Evolutionary conservation across 1,140 invertebrate genomes (phyloP), one percentile per base, ranked within the genome.

Genomic region (Tetragnatha versicolor): DNA sequence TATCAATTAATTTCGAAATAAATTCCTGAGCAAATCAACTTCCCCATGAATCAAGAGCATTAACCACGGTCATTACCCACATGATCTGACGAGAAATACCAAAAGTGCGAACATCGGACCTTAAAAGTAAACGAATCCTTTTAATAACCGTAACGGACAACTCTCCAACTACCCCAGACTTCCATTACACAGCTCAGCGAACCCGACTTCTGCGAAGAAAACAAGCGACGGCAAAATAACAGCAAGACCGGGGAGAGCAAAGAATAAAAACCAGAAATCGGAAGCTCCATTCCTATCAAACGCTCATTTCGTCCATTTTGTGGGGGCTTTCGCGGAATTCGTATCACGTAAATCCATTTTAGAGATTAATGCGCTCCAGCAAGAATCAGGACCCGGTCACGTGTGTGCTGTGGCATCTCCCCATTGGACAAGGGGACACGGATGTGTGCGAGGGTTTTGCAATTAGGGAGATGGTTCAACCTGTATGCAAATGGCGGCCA

Each of bases 291-390:
- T 42, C 25, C 14, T 58, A 49, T 72, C 45, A 72, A 72, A 72
- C 37, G 60, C 31, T 31, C 51, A 72, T 72, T 72, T 72, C 29
- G 51, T 39, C 14, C 10, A 20, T 10, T 17, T 33, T n/a, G 35
- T 27, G 25, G 25, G 42, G 47, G 33, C 39, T 70, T 60, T 29
- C 53, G 29, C 5, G 37, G 53, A 60, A 72, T 72, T 58, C 69
- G 12, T 42, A 58, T 72, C 69, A 72, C 69, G 69, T 72, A 72
- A 72, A 72, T 72, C 69, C 69, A 72, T 72, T 72, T 72, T 72
- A 37, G 35, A 72, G 69, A 72, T 72, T 72, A 72, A 72, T 72
- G 69, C 45, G 49, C 39, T 72, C 51, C 45, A 72, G 33, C 69
- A 29, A 31, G 69, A 72, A 58, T 72, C 69, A 29, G 69, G n/a